Percentiles rank a stretch among this genome's conserved stretches.
Evolutionary conservation across 2,113 vertebrate genomes (phyloP).

Genomic region (Xiphophorus hellerii): DNA sequence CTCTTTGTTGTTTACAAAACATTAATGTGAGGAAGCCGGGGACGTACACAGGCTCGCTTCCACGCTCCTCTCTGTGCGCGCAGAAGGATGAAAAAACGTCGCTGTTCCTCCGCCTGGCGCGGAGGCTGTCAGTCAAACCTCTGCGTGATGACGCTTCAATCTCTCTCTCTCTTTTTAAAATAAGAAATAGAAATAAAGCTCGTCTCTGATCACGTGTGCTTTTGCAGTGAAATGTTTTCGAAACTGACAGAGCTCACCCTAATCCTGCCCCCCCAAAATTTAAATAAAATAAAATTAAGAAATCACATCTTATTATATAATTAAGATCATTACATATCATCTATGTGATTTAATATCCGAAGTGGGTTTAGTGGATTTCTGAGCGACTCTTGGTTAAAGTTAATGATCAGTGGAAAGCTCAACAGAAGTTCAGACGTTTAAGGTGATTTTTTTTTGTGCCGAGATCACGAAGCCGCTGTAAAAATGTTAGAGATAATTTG

Average conservation of each 20-base stretch:
- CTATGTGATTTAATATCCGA: no score
- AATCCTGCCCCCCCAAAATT: not conserved
- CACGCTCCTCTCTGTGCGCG: constrained; percentile 13
- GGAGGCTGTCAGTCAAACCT: not conserved
- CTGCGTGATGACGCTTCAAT: not conserved
- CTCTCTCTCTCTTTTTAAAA: not conserved
- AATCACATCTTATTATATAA: no score
- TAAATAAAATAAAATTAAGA: not conserved
- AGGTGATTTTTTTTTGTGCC: no score
- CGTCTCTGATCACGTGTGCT: not conserved
- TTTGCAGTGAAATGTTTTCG: not conserved
- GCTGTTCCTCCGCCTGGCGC: not conserved
- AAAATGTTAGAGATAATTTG: no score
- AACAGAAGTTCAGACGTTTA: no score
- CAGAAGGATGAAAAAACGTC: constrained; percentile 28
- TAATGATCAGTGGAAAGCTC: no score
- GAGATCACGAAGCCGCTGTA: no score
- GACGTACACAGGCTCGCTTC: constrained; percentile 38
- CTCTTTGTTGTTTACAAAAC: constrained; percentile 76
- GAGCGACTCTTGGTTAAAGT: no score
- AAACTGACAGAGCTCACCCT: no score
- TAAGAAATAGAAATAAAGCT: not conserved
- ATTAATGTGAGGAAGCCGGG: constrained; percentile 71
- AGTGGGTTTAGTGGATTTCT: no score
- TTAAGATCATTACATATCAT: no score